These are phyloP conservation scores for Adelphocoris suturalis DNA, from an alignment of 2,888 invertebrate genomes.

Conservation along the genomic window DNA sequence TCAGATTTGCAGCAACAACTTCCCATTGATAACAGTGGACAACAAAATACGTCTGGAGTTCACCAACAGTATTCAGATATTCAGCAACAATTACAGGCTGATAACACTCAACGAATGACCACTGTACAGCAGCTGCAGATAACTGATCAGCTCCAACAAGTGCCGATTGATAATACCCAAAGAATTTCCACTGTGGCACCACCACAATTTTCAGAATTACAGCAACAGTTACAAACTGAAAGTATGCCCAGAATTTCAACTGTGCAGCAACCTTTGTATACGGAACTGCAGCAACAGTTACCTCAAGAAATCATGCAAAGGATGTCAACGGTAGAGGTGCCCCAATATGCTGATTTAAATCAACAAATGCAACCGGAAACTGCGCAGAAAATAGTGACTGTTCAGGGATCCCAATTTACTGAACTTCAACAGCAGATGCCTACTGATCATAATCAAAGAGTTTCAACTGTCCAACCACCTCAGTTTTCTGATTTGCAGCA, in stretches of 20 bases:
- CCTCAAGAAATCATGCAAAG: constrained; percentile 34
- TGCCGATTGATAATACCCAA: neutral
- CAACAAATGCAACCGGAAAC: neutral
- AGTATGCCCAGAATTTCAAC: constrained; percentile 60
- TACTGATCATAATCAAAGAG: constrained; percentile 9
- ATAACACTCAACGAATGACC: constrained; percentile 73
- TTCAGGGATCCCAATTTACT: constrained; percentile 43
- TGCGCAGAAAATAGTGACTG: constrained; percentile 11
- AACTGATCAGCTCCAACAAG: constrained; percentile 40
- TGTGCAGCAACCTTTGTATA: constrained; percentile 46
- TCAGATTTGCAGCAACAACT: constrained; percentile 57
- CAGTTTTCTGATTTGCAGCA: constrained; percentile 64
- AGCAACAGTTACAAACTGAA: constrained; percentile 63
- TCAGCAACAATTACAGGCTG: constrained; percentile 64
- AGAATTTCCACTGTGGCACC: constrained; percentile 61
- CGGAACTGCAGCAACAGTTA: constrained; percentile 45
- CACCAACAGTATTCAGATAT: constrained; percentile 40
- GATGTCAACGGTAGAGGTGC: constrained; percentile 54
- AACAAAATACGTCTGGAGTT: constrained; percentile 44
- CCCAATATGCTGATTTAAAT: constrained; percentile 37
- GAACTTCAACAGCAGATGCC: constrained; percentile 53
- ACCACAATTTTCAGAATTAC: constrained; percentile 56
- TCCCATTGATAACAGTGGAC: constrained; percentile 28
- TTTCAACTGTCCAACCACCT: constrained; percentile 64
- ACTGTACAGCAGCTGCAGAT: constrained; percentile 77